phyloP scores from a whole-genome alignment of 1,140 invertebrate species.

The Aethina tumida region DNA sequence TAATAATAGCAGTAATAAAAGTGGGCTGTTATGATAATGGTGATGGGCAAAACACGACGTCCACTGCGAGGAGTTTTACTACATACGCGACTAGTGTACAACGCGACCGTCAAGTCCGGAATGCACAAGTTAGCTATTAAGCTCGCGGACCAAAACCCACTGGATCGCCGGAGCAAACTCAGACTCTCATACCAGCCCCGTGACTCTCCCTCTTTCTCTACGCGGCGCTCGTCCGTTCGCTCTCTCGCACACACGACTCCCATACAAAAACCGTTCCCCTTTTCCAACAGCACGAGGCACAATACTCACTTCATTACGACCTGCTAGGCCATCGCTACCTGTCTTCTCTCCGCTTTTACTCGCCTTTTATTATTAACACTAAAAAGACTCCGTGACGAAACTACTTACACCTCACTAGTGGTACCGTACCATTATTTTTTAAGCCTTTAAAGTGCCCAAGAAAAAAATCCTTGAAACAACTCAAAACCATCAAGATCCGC shows the following conservation, averaged over 20 bases:
- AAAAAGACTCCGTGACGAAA: too few relatives aligned
- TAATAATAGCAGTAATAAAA: constrained; percentile 30
- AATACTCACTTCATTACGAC: constrained; percentile 34
- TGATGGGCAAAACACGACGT: constrained; percentile 2
- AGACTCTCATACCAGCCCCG: constrained; percentile 35
- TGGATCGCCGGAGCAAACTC: constrained; percentile 34
- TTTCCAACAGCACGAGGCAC: constrained; percentile 23
- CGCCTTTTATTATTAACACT: too few relatives aligned
- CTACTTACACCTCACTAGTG: too few relatives aligned
- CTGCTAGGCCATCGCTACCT: constrained; percentile 30
- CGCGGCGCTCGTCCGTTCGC: constrained; percentile 36
- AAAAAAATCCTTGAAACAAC: too few relatives aligned
- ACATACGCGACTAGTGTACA: constrained; percentile 24
- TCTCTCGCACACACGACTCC: constrained; percentile 23
- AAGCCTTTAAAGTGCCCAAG: too few relatives aligned
- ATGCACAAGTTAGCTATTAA: constrained; percentile 31
- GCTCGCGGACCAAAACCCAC: constrained; percentile 35
- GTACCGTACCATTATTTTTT: too few relatives aligned
- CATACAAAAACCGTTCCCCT: constrained; percentile 12
- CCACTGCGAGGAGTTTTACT: background rate
- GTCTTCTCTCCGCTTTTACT: too few relatives aligned
- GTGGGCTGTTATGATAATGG: constrained; percentile 18
- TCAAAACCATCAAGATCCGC: constrained; percentile 2
- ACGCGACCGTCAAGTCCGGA: constrained; percentile 31
- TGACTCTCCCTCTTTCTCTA: too few relatives aligned